These are phyloP conservation scores for Puffinus mauretanicus DNA, from an alignment of 2,113 vertebrate genomes.

Conservation along the genomic window DNA sequence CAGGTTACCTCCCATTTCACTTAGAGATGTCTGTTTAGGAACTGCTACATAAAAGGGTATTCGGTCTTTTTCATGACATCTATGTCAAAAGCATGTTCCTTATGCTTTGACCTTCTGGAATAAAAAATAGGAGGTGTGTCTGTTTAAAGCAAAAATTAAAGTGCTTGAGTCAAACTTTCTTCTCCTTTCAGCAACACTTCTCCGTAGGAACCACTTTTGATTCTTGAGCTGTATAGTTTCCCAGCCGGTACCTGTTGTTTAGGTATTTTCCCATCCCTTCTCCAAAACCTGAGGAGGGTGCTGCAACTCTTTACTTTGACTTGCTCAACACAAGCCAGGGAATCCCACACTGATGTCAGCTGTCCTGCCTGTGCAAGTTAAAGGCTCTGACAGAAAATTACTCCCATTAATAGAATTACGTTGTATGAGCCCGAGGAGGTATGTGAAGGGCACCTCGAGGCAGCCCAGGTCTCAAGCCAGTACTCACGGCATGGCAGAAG, in stretches of 20 bases:
- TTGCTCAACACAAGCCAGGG: neutral
- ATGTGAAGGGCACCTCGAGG: accelerated
- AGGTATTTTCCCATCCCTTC: neutral
- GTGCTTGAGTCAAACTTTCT: neutral
- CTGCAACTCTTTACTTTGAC: neutral
- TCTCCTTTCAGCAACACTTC: neutral
- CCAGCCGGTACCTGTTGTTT: neutral
- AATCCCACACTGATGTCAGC: neutral
- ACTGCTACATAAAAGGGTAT: neutral
- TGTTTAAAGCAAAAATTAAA: neutral
- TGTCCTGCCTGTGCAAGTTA: neutral
- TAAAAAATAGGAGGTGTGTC: neutral
- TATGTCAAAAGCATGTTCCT: neutral
- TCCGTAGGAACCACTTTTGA: neutral
- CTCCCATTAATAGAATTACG: neutral
- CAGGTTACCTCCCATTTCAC: neutral
- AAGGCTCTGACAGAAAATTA: neutral
- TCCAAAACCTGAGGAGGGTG: neutral
- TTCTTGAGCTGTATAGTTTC: neutral
- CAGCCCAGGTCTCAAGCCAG: neutral
- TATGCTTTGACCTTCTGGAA: neutral
- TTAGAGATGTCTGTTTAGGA: neutral
- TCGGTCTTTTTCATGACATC: neutral
- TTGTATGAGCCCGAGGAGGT: neutral
- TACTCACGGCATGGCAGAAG: neutral